These are phyloP conservation scores for Elgaria multicarinata DNA, from an alignment of 2,113 vertebrate species.

Conservation along the genomic window DNA sequence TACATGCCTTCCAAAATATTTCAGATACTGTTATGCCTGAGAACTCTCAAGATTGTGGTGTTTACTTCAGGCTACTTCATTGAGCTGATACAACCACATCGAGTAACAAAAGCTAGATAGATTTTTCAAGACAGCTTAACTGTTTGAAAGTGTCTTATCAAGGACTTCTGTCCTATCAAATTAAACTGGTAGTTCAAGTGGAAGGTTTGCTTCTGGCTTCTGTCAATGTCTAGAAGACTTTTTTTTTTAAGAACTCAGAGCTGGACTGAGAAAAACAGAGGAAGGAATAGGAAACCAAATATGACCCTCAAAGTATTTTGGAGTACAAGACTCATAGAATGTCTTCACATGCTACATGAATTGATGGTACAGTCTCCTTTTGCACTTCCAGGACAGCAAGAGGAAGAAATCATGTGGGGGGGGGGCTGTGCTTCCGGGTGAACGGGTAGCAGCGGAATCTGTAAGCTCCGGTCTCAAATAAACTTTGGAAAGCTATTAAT, in stretches of 20 bases:
- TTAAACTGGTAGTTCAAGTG: slow-evolving; percentile 35
- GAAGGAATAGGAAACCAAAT: background rate
- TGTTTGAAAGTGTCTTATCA: slow-evolving; percentile 51
- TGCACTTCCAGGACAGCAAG: background rate
- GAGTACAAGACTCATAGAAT: background rate
- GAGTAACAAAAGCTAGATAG: slow-evolving; percentile 48
- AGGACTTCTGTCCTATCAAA: slow-evolving; percentile 45
- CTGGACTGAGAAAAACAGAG: background rate
- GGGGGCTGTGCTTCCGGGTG: no score
- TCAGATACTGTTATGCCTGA: slow-evolving; percentile 36
- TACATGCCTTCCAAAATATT: slow-evolving; percentile 63
- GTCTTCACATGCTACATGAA: background rate
- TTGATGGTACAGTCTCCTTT: background rate
- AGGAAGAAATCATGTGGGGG: no score
- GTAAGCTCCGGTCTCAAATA: no score
- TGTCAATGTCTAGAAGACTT: slow-evolving; percentile 30
- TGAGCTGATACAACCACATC: slow-evolving; percentile 38
- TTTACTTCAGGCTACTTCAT: slow-evolving; percentile 57
- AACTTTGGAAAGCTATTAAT: no score
- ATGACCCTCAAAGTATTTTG: background rate
- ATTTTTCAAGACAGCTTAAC: slow-evolving; percentile 52
- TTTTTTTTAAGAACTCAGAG: background rate
- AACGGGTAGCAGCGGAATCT: no score
- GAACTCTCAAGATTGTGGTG: slow-evolving; percentile 41
- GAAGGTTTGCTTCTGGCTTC: slow-evolving; percentile 21